phyloP scores from a whole-genome alignment of 2,113 vertebrate genomes.

The Andinoacara biseriatus region DNA sequence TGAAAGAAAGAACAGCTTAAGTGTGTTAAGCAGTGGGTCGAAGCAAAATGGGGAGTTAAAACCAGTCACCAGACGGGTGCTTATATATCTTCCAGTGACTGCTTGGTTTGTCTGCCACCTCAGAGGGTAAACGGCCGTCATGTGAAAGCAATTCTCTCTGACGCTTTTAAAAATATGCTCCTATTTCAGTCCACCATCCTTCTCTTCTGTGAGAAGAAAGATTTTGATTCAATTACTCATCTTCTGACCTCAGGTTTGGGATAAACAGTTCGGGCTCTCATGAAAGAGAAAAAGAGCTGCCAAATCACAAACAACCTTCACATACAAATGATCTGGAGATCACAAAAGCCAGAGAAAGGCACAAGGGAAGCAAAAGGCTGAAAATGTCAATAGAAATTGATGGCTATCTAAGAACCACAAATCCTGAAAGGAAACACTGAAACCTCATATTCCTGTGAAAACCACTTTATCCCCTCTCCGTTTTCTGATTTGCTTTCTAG shows the following conservation, averaged over 20 bases:
- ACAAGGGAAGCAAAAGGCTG: not conserved
- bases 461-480: not conserved
- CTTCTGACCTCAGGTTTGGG: not conserved
- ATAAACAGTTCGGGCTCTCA: slow-evolving; percentile 16
- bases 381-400: not conserved
- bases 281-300: slow-evolving; percentile 1
- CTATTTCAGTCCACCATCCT: not conserved
- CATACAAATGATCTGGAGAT: not conserved
- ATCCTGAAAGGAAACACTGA: slow-evolving; percentile 23
- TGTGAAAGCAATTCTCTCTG: not conserved
- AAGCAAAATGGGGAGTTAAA: slow-evolving; percentile 20
- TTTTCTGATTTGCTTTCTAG: not conserved
- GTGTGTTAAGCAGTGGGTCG: slow-evolving; percentile 7
- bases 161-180: not conserved
- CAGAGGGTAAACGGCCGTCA: not conserved
- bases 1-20: not conserved
- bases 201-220: not conserved
- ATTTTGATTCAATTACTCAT: slow-evolving; percentile 14
- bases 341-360: slow-evolving; percentile 16
- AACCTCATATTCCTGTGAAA: slow-evolving; percentile 34
- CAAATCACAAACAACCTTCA: slow-evolving; percentile 11
- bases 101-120: not conserved
- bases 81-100: slow-evolving; percentile 5
- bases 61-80: slow-evolving; percentile 15
- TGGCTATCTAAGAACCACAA: slow-evolving; percentile 25